Conservation (phyloP, 35 echinoderm and acorn worm genomes). For the Acanthaster planci region DNA sequence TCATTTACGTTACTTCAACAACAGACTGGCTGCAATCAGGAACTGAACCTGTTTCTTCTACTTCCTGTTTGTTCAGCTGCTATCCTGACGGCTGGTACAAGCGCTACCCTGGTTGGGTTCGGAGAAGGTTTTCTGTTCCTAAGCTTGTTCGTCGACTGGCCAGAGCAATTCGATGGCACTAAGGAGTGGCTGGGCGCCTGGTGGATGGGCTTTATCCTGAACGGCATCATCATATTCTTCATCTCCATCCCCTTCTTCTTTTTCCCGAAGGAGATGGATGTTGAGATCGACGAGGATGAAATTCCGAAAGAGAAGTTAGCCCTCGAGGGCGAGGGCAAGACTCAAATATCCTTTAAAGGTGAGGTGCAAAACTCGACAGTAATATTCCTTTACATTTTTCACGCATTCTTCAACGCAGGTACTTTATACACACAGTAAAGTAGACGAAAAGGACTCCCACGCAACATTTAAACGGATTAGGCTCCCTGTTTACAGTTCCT, state of each 20-base stretch:
- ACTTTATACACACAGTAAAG: too few species aligned
- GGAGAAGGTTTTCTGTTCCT: constrained; percentile 6
- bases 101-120: neutral
- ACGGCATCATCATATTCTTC: constrained; percentile 46
- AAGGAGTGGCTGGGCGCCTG: constrained; percentile 76
- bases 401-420: too few species aligned
- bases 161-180: constrained; percentile 24
- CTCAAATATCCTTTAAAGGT: neutral
- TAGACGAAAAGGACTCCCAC: too few species aligned
- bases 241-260: constrained; percentile 75
- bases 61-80: constrained; percentile 18
- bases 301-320: neutral
- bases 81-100: constrained; percentile 22
- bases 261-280: constrained; percentile 72
- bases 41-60: too few species aligned
- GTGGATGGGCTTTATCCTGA: constrained; percentile 86
- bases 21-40: too few species aligned
- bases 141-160: constrained; percentile 26
- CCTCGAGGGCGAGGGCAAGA: neutral
- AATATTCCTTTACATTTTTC: too few species aligned
- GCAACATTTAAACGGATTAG: too few species aligned
- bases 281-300: neutral
- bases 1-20: too few species aligned
- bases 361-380: too few species aligned
- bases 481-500: too few species aligned